A percentile compares a stretch with the other conserved stretches of the same genome.
Evolutionary conservation across 2,888 invertebrate genomes (phyloP).

Genomic region (Endomychus coccineus): DNA sequence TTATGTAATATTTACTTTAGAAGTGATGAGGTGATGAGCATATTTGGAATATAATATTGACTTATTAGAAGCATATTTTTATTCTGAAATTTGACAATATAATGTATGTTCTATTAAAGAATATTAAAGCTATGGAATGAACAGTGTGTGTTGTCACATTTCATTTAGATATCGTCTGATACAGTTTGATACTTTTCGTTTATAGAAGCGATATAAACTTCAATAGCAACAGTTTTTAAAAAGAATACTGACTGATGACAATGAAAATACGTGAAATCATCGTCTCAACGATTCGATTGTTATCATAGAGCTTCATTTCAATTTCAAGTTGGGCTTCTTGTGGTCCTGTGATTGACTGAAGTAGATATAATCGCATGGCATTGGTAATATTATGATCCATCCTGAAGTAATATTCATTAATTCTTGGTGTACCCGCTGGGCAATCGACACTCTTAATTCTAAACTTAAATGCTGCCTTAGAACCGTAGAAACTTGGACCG

Average conservation of each 20-base stretch:
- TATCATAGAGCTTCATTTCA: conserved; percentile 74
- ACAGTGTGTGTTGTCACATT: too few species aligned
- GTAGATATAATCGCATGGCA: conserved; percentile 70
- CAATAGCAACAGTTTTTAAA: too few species aligned
- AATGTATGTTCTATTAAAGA: too few species aligned
- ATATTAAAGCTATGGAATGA: too few species aligned
- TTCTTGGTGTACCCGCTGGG: conserved; percentile 49
- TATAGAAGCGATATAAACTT: too few species aligned
- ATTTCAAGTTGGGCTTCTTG: conserved; percentile 86
- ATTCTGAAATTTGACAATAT: too few species aligned
- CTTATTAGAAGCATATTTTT: too few species aligned
- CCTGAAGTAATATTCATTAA: conserved; percentile 40
- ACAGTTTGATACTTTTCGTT: too few species aligned
- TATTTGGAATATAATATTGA: too few species aligned
- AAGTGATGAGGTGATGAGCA: too few species aligned
- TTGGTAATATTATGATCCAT: conserved; percentile 46
- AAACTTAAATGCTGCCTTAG: conserved; percentile 68
- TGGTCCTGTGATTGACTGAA: conserved; percentile 71
- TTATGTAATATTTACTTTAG: too few species aligned
- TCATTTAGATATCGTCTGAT: too few species aligned
- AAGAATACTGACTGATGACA: conserved; percentile 77
- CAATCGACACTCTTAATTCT: conserved; percentile 59
- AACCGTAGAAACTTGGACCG: conserved; percentile 65
- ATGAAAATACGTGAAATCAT: conserved; percentile 81
- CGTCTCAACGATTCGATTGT: conserved; percentile 67